Conservation (phyloP, 2,113 vertebrate genomes). For the Sebastes fasciatus region DNA sequence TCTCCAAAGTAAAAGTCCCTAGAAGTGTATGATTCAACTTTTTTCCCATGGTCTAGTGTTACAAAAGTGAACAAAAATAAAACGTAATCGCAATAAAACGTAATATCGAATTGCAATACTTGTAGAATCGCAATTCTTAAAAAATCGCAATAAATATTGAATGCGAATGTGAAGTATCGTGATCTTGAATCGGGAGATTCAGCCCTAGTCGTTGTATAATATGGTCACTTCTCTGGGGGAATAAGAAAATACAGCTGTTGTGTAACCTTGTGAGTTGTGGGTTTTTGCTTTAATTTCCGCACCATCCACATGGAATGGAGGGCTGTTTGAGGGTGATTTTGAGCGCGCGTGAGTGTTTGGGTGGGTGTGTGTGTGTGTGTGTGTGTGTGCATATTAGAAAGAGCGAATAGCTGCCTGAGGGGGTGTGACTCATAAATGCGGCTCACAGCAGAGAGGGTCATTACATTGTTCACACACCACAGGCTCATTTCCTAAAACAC, state of each 20-base stretch:
- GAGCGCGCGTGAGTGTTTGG: conserved; percentile 25
- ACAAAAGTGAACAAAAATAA: too few species aligned
- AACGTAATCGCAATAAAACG: too few species aligned
- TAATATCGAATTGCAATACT: too few species aligned
- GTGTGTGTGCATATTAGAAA: conserved; percentile 48
- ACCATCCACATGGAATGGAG: conserved; percentile 15
- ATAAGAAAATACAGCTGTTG: conserved; percentile 35
- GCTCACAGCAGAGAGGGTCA: conserved; percentile 77
- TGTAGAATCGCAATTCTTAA: too few species aligned
- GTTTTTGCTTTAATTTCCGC: conserved; percentile 47
- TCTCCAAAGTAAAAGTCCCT: too few species aligned
- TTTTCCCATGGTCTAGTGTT: too few species aligned
- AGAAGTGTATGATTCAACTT: too few species aligned
- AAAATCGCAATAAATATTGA: too few species aligned
- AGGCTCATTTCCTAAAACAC: conserved; percentile 82
- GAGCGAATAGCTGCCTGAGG: conserved; percentile 58
- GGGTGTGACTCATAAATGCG: conserved; percentile 80
- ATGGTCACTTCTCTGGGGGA: not conserved
- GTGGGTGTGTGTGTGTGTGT: conserved; percentile 22
- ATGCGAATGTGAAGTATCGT: too few species aligned
- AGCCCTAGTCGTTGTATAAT: not conserved
- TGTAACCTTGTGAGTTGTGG: conserved; percentile 28
- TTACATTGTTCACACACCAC: conserved; percentile 81
- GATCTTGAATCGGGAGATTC: too few species aligned
- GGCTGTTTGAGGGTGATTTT: conserved; percentile 49